phyloP scores from a whole-genome alignment of 1,140 invertebrate genomes.

The Zaprionus vittiger region DNA sequence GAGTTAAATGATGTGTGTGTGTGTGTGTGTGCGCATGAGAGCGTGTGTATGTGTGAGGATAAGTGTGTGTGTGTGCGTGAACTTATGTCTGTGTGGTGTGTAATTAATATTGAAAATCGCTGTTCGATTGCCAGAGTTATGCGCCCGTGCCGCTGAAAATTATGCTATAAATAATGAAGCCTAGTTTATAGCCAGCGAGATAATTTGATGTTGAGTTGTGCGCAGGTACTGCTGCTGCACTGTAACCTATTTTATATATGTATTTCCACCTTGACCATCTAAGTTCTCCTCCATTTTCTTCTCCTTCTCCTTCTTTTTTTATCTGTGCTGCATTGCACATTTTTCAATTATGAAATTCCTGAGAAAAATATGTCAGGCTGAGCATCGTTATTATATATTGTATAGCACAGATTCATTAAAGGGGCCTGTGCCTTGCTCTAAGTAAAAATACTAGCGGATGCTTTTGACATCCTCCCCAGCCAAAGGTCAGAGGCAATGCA shows the following conservation, averaged over 20 bases:
- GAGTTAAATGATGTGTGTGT: constrained; percentile 21
- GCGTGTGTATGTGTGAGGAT: background rate
- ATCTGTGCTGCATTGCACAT: background rate
- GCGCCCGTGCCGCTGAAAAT: background rate
- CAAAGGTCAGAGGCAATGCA: constrained; percentile 12
- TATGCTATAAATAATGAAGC: background rate
- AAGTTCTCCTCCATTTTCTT: background rate
- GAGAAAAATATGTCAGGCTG: background rate
- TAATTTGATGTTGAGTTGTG: background rate
- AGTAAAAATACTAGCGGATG: background rate
- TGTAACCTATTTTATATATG: background rate
- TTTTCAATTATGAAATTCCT: constrained; percentile 2
- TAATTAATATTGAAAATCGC: constrained; percentile 4
- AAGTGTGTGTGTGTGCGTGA: background rate
- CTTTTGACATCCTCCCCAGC: background rate
- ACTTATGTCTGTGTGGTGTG: background rate
- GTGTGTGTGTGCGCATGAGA: background rate
- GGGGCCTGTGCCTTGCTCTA: background rate
- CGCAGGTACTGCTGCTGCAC: background rate
- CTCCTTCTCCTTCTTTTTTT: background rate
- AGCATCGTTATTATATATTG: background rate
- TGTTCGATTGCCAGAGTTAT: background rate
- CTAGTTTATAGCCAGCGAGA: background rate
- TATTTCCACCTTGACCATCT: background rate
- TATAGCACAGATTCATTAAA: background rate